phyloP scores from a whole-genome alignment of 1,140 invertebrate genomes.

The Drosophila santomea region DNA sequence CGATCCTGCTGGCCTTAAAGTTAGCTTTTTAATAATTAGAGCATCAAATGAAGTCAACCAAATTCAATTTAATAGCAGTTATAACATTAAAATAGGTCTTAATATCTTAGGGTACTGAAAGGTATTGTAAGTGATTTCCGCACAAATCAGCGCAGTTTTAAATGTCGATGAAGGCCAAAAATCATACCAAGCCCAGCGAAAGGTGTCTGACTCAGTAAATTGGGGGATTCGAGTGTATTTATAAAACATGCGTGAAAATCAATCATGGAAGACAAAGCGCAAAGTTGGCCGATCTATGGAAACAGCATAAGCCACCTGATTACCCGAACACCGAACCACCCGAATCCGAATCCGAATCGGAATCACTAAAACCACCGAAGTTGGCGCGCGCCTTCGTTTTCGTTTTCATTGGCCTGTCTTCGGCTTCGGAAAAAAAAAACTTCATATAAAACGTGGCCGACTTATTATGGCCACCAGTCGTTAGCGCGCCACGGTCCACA shows the following conservation, averaged over 20 bases:
- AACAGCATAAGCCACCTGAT: background rate
- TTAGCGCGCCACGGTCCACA: conserved; percentile 58
- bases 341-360: background rate
- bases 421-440: conserved; percentile 50
- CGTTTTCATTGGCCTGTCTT: conserved; percentile 19
- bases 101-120: no score
- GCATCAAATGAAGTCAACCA: background rate
- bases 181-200: conserved; percentile 52
- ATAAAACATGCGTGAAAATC: conserved; percentile 76
- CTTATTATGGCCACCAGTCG: conserved; percentile 66
- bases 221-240: conserved; percentile 25
- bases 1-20: background rate
- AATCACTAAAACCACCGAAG: conserved; percentile 8
- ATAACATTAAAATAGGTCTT: no score
- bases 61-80: background rate
- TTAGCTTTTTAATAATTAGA: background rate
- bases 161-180: conserved; percentile 6
- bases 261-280: conserved; percentile 61
- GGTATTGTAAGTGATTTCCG: background rate
- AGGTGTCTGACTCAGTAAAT: conserved; percentile 35
- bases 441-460: conserved; percentile 71
- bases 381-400: conserved; percentile 25
- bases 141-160: background rate
- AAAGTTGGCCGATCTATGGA: conserved; percentile 2
- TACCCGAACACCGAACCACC: background rate